phyloP scores from a whole-genome alignment of 2,113 vertebrate species.

The Psittacus erithacus region DNA sequence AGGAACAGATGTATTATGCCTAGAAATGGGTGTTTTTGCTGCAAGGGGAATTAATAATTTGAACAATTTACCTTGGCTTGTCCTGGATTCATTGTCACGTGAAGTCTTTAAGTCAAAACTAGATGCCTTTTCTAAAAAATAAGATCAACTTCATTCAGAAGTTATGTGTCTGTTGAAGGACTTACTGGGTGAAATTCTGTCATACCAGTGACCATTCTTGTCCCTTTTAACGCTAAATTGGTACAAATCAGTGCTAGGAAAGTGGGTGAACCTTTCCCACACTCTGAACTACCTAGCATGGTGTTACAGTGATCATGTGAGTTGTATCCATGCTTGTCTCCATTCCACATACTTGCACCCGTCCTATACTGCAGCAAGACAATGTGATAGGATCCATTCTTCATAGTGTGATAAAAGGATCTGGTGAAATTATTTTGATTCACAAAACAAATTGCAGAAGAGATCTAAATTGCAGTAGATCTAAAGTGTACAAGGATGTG shows the following conservation, averaged over 20 bases:
- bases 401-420: background rate
- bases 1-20: background rate
- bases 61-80: background rate
- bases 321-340: background rate
- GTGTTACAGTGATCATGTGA: rapidly evolving
- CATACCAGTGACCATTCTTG: background rate
- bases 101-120: background rate
- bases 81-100: background rate
- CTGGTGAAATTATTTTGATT: background rate
- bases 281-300: background rate
- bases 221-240: background rate
- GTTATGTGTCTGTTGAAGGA: background rate
- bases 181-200: background rate
- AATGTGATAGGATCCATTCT: background rate
- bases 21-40: background rate
- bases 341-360: background rate
- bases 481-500: background rate
- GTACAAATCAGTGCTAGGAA: background rate
- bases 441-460: background rate
- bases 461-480: background rate
- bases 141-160: background rate
- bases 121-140: background rate
- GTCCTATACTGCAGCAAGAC: background rate
- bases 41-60: background rate
- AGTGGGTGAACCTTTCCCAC: background rate